A percentile compares a stretch with the other conserved stretches of the same genome.
These are phyloP conservation scores for Emys orbicularis DNA, from an alignment of 2,797 vertebrate species.

Conservation along the genomic window DNA sequence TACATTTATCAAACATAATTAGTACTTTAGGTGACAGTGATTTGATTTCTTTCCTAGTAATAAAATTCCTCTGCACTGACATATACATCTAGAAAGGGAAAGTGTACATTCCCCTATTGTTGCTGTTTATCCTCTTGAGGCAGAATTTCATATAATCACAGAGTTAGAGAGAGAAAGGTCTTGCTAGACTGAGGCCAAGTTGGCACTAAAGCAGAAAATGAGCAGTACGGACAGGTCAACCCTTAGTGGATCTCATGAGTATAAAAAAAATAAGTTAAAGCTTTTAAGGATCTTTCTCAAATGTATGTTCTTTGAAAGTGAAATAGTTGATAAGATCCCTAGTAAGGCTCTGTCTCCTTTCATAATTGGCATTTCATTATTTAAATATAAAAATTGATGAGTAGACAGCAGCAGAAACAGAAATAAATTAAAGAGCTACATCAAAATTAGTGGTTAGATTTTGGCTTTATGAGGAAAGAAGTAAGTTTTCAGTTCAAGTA, in stretches of 20 bases:
- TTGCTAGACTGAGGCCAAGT: background rate
- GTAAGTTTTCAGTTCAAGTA: background rate
- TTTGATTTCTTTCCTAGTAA: conserved; percentile 84
- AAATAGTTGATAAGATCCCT: conserved; percentile 66
- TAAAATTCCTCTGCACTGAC: conserved; percentile 77
- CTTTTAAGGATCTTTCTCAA: conserved; percentile 80
- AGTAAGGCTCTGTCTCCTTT: conserved; percentile 64
- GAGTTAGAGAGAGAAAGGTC: background rate
- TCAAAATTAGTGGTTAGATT: background rate
- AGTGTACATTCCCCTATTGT: conserved; percentile 64
- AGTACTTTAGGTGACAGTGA: conserved; percentile 88
- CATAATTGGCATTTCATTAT: conserved; percentile 73
- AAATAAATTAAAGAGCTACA: background rate
- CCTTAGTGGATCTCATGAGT: conserved; percentile 74
- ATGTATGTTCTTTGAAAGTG: conserved; percentile 74
- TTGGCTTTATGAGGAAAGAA: background rate
- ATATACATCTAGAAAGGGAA: conserved; percentile 69
- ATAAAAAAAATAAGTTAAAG: conserved; percentile 79
- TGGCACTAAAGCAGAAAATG: conserved; percentile 57
- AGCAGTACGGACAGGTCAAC: conserved; percentile 62
- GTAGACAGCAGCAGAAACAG: background rate
- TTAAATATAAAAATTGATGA: conserved; percentile 59
- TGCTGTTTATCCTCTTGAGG: conserved; percentile 73
- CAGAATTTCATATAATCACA: conserved; percentile 43
- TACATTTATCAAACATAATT: conserved; percentile 89